phyloP scores from a whole-genome alignment of 2,797 vertebrate species.

The Lagorchestes hirsutus region DNA sequence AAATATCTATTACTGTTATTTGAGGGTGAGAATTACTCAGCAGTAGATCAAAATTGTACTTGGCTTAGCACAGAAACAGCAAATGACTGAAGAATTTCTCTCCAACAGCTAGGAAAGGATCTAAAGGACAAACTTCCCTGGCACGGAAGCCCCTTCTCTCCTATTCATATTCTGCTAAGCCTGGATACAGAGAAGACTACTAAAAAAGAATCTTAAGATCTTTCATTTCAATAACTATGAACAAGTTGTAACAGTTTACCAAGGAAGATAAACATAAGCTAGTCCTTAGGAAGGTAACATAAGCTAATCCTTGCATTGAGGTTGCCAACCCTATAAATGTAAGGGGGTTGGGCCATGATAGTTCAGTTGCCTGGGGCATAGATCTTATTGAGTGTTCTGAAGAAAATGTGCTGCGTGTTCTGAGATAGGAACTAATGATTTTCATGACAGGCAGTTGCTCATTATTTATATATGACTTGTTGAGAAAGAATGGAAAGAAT shows the following conservation, averaged over 20 bases:
- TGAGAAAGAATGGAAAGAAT: not conserved
- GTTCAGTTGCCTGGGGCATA: not conserved
- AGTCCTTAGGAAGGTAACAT: not conserved
- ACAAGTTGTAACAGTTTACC: not conserved
- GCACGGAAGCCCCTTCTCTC: not conserved
- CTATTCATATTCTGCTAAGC: not conserved
- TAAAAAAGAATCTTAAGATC: not conserved
- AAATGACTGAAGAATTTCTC: not conserved
- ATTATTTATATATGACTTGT: not conserved
- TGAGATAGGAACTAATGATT: not conserved
- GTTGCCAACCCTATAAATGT: not conserved
- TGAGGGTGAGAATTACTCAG: not conserved
- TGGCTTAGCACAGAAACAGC: not conserved
- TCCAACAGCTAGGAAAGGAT: not conserved
- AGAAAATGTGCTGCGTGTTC: not conserved
- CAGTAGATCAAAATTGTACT: not conserved
- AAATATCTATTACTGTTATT: not conserved
- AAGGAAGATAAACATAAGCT: not conserved
- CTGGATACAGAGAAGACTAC: not conserved
- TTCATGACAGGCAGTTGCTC: not conserved
- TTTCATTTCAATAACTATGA: not conserved
- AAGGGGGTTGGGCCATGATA: not conserved
- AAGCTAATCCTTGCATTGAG: not conserved
- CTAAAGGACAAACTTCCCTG: not conserved
- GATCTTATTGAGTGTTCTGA: not conserved